Base-by-base conservation (phyloP, 2,888 invertebrate genomes). In the Diplolepis rosae region DNA sequence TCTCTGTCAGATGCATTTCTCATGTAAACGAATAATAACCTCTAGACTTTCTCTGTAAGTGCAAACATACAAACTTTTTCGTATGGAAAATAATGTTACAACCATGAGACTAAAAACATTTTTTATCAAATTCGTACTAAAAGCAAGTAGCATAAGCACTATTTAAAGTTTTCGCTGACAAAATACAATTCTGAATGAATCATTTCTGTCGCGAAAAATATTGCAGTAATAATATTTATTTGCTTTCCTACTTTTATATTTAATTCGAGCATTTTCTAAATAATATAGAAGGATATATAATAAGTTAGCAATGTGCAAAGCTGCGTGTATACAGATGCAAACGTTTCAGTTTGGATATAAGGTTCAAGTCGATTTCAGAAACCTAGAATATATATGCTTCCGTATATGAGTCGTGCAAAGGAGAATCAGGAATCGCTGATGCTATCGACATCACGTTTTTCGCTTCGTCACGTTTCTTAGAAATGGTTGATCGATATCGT, bases 381-480 rank as follows among this genome's bases (percentile, higher is more conserved):
- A 35, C 39, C 61, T 22, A 27, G 35, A 61, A 39, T 39, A 61
- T 56, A 56, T 54, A 54, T 61, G 61, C n/a, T 61, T n/a, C 35
- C n/a, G 35, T 61, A 56, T 56, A 61, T 61, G 61, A 61, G 35
- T 61, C 61, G 61, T 61, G 61, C 61, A 61, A 39, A 35, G 61
- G 13, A 61, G 61, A 61, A 61, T 61, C 61, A 61, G 24, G 61
- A 61, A 61, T 61, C 61, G 35, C 56, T 39, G 61, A 61, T 61
- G 61, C 24, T 61, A 61, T 61, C 61, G 39, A 61, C 61, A 61
- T 61, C 61, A 61, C 61, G 61, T 61, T 61, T 61, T 61, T 61
- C 61, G 61, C 61, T 61, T 61, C 61, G 61, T 61, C 61, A 61
- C 61, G 61, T 61, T 61, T 61, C 61, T 61, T 61, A 61, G 61